Evolutionary conservation across 2,888 invertebrate genomes (phyloP).

Genomic region (Clusia tigrina): DNA sequence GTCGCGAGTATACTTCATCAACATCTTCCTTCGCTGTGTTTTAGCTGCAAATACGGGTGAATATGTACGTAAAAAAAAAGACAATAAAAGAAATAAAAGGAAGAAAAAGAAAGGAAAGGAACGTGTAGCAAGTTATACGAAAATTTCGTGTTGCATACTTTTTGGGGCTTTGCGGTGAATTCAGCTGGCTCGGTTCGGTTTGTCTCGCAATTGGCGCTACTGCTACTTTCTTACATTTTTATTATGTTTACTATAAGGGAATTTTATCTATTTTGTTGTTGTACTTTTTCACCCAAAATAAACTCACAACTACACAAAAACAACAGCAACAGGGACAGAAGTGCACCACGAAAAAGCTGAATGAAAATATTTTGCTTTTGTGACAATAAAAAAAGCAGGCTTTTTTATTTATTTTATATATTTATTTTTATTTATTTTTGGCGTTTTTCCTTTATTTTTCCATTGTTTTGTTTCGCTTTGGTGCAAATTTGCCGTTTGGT

Average conservation of each 20-base stretch:
- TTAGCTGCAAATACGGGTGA: not conserved
- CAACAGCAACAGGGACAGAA: not conserved
- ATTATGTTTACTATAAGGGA: slow-evolving; percentile 4
- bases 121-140: slow-evolving; percentile 9
- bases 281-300: not conserved
- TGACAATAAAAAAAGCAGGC: too few species aligned
- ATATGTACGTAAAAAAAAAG: not conserved
- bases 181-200: not conserved
- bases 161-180: slow-evolving; percentile 8
- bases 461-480: not conserved
- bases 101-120: not conserved
- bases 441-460: not conserved
- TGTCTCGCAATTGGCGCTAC: not conserved
- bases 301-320: not conserved
- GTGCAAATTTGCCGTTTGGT: not conserved
- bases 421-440: too few species aligned
- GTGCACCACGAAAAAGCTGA: not conserved
- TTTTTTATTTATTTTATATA: too few species aligned
- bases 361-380: not conserved
- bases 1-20: not conserved
- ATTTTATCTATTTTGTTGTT: not conserved
- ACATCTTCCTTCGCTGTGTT: not conserved
- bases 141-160: slow-evolving; percentile 7
- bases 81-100: not conserved
- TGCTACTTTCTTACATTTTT: not conserved